Conservation (phyloP, 2,888 invertebrate genomes). For the Aphidius colemani region DNA sequence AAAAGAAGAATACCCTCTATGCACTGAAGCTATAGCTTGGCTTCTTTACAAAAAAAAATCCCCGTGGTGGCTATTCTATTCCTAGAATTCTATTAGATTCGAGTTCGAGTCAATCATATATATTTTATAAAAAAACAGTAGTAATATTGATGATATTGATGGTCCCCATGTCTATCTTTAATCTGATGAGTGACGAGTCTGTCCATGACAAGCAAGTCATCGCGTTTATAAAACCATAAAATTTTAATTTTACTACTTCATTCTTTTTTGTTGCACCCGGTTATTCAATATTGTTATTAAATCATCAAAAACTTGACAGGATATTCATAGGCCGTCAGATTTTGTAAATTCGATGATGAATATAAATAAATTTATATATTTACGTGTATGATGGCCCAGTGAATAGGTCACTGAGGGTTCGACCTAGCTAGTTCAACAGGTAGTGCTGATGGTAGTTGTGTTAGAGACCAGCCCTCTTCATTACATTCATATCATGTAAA, state of each 20-base stretch:
- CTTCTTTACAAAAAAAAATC: not conserved
- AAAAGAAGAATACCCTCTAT: too few species aligned
- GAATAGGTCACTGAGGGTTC: slow-evolving; percentile 51
- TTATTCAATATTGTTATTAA: not conserved
- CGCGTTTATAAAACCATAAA: slow-evolving; percentile 1
- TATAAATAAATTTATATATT: slow-evolving; percentile 8
- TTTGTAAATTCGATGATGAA: not conserved
- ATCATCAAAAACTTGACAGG: too few species aligned
- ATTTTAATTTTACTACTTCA: not conserved
- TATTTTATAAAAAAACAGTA: not conserved
- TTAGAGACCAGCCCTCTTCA: slow-evolving; percentile 47
- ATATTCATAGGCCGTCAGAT: too few species aligned
- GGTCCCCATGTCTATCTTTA: not conserved
- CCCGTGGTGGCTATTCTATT: slow-evolving; percentile 22
- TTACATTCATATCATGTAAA: slow-evolving; percentile 61
- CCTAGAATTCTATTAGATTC: slow-evolving; percentile 35
- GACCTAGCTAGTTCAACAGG: slow-evolving; percentile 56
- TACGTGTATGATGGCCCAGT: not conserved
- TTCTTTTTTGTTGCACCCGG: not conserved
- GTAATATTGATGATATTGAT: slow-evolving; percentile 8
- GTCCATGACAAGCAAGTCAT: not conserved
- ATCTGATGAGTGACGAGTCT: slow-evolving; percentile 7
- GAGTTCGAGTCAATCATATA: slow-evolving; percentile 31
- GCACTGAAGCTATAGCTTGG: not conserved
- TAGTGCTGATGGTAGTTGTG: slow-evolving; percentile 49